phyloP scores from a whole-genome alignment of 2,113 vertebrate genomes.

The Pyxicephalus adspersus region DNA sequence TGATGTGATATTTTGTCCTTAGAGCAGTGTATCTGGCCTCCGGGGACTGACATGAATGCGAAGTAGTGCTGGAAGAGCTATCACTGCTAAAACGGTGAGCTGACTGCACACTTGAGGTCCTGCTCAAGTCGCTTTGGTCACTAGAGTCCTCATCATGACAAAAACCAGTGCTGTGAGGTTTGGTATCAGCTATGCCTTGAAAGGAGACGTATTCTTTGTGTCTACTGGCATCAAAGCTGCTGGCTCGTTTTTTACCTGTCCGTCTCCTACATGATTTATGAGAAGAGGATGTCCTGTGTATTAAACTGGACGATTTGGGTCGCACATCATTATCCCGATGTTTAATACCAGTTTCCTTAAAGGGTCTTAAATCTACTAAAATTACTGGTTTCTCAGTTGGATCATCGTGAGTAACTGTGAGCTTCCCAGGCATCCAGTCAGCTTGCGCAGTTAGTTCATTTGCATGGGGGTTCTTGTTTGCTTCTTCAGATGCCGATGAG shows the following conservation, averaged over 20 bases:
- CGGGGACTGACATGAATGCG: slow-evolving; percentile 89
- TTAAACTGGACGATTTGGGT: slow-evolving; percentile 78
- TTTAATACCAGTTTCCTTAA: slow-evolving; percentile 72
- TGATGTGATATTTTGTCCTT: slow-evolving; percentile 79
- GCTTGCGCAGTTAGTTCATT: slow-evolving; percentile 83
- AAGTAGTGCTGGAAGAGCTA: slow-evolving; percentile 92
- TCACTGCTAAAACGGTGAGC: slow-evolving; percentile 90
- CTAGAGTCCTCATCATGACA: slow-evolving; percentile 92
- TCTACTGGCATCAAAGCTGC: slow-evolving; percentile 95
- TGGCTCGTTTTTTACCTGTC: slow-evolving; percentile 91
- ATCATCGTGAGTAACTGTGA: slow-evolving; percentile 68
- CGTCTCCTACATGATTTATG: slow-evolving; percentile 82
- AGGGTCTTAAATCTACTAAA: slow-evolving; percentile 66
- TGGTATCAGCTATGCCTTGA: slow-evolving; percentile 80
- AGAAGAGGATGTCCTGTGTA: slow-evolving; percentile 80
- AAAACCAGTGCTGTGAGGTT: slow-evolving; percentile 88
- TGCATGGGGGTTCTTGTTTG: slow-evolving; percentile 96
- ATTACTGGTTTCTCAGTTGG: slow-evolving; percentile 66
- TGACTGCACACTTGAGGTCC: slow-evolving; percentile 90
- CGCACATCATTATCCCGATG: slow-evolving; percentile 77
- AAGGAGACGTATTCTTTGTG: slow-evolving; percentile 88
- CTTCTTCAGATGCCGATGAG: slow-evolving; percentile 87
- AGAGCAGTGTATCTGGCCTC: slow-evolving; percentile 82
- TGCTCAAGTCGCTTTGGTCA: slow-evolving; percentile 95
- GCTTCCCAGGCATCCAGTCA: slow-evolving; percentile 66